These are phyloP conservation scores for Chloroclystis v-ata DNA, from an alignment of 2,888 invertebrate genomes.

Conservation along the genomic window DNA sequence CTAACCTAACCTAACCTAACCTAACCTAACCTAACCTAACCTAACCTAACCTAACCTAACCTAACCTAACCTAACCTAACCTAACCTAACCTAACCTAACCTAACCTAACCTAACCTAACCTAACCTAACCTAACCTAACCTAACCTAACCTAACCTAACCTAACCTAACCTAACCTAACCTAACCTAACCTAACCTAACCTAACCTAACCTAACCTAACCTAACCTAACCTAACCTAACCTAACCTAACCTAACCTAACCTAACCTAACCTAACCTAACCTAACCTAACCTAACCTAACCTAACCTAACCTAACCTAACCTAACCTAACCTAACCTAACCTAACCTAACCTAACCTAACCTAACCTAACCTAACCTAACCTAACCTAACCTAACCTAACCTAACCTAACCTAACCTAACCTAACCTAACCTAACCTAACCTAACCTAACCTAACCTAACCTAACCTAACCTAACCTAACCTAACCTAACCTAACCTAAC, in stretches of 20 bases:
- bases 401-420: slow-evolving; percentile 15
- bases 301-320: slow-evolving; percentile 30
- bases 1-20: slow-evolving; percentile 20
- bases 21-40: slow-evolving; percentile 22
- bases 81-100: slow-evolving; percentile 22
- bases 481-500: slow-evolving; percentile 29
- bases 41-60: slow-evolving; percentile 21
- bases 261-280: slow-evolving; percentile 30
- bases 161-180: slow-evolving; percentile 24
- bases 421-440: slow-evolving; percentile 12
- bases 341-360: slow-evolving; percentile 30
- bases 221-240: slow-evolving; percentile 24
- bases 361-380: slow-evolving; percentile 28
- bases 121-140: slow-evolving; percentile 26
- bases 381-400: slow-evolving; percentile 29
- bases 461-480: slow-evolving; percentile 27
- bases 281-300: slow-evolving; percentile 28
- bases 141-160: slow-evolving; percentile 25
- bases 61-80: slow-evolving; percentile 14
- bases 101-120: slow-evolving; percentile 27
- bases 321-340: slow-evolving; percentile 30
- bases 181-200: slow-evolving; percentile 22
- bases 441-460: slow-evolving; percentile 28
- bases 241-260: slow-evolving; percentile 25
- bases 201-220: slow-evolving; percentile 24